Conservation (phyloP, 2,113 vertebrate genomes). For the Varanus salvator region DNA sequence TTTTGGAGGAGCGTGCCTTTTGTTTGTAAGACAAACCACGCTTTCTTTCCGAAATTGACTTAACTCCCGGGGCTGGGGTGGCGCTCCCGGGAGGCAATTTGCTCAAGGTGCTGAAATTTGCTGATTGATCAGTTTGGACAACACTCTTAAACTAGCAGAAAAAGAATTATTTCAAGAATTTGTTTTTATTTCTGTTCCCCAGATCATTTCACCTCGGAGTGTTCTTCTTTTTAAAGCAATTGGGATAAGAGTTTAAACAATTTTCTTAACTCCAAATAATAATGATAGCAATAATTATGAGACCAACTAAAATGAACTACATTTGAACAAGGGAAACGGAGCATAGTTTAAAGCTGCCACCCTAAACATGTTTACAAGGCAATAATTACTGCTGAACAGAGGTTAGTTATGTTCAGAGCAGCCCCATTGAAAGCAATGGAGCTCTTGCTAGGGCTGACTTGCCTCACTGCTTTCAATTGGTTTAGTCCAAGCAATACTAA, state of each 20-base stretch:
- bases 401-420: no score
- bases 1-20: constrained; percentile 22
- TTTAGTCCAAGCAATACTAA: no score
- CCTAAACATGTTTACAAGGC: no score
- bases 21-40: constrained; percentile 65
- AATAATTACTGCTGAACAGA: no score
- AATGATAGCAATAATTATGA: background rate
- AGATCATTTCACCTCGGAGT: background rate
- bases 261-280: background rate
- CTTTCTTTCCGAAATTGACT: constrained; percentile 60
- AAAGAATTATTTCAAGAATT: background rate
- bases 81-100: background rate
- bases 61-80: constrained; percentile 30
- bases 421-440: no score
- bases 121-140: background rate
- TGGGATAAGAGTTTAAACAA: background rate
- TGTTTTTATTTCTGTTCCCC: background rate
- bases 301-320: background rate
- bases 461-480: no score
- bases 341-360: background rate
- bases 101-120: background rate
- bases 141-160: background rate
- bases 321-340: background rate
- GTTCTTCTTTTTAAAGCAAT: background rate
- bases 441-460: no score